Base-by-base conservation (phyloP, 2,797 vertebrate species). In the Sebastes ruberrimus region DNA sequence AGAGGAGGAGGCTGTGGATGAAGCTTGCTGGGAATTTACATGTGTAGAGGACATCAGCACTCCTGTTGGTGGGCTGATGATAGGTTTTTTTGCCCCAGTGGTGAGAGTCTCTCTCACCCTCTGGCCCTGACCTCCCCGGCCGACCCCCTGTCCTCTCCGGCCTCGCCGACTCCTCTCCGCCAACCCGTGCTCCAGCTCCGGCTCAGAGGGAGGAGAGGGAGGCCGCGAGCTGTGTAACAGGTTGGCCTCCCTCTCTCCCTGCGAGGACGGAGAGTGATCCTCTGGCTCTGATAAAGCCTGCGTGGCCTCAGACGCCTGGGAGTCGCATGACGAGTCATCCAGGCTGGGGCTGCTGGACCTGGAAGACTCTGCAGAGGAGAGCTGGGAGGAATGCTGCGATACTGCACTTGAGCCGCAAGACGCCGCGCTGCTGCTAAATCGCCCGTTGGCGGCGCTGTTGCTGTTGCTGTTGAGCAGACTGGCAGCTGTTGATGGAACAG, bases 341-440 rank as follows among this genome's bases (percentile, higher is more conserved):
- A 99, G 95, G 11, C 97, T 99, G 65, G 98, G 99, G 78, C 97
- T 99, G 80, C 98, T 99, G 84, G 98, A 99, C 57, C 98, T 96
- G 9, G 98, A 99, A 71, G 98, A 99, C 94, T 99, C 98, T 71
- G 97, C 98, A 0, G 99, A 99, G 38, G 98, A 99, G 76, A 97
- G 95, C 86, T 99, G 98, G 32, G 98, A 99, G 1, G 98, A 99
- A 90, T 97, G 98, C 92, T 98, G 98, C 3, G 98, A 99, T 71
- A 98, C 96, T 0, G 97, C 98, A 0, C 98, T 99, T 66, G 99
- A 99, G 70, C 97, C 98, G 27, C 98, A 99, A 53, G 99, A 99
- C 0, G 97, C 96, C 0, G 97, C 97, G 0, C 98, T 97, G 89
- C 95, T 95, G 90, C 95, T 96, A 75, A 97, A 96, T 22, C 95